These are phyloP conservation scores for Saccostrea echinata DNA, from an alignment of 1,140 invertebrate genomes.

Conservation along the genomic window DNA sequence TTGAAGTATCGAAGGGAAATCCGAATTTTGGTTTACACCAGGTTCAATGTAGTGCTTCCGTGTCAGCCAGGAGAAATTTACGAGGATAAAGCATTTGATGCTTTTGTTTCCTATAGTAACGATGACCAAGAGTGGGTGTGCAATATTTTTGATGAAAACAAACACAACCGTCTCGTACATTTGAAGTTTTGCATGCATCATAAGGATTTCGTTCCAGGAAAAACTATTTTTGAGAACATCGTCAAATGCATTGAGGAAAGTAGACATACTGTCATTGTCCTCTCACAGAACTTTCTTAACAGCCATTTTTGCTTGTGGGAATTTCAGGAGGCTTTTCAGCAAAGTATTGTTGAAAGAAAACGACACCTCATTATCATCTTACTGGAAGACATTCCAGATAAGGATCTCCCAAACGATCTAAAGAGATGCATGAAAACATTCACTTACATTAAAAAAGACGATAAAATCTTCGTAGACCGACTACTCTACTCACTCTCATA, in stretches of 20 bases:
- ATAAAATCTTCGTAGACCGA: slow-evolving; percentile 69
- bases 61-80: slow-evolving; percentile 61
- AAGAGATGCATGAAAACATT: slow-evolving; percentile 95
- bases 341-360: slow-evolving; percentile 71
- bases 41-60: slow-evolving; percentile 69
- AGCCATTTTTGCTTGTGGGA: slow-evolving; percentile 85
- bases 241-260: slow-evolving; percentile 94
- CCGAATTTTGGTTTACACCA: slow-evolving; percentile 69
- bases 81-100: slow-evolving; percentile 67
- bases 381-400: slow-evolving; percentile 69
- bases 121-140: slow-evolving; percentile 63
- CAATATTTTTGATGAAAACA: slow-evolving; percentile 52
- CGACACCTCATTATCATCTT: slow-evolving; percentile 71
- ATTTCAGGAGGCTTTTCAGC: slow-evolving; percentile 82
- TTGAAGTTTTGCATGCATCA: slow-evolving; percentile 74
- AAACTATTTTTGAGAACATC: slow-evolving; percentile 90
- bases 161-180: slow-evolving; percentile 25
- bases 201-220: slow-evolving; percentile 72
- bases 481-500: slow-evolving; percentile 60
- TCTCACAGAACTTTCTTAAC: slow-evolving; percentile 94
- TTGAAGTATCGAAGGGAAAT: slow-evolving; percentile 68
- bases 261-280: slow-evolving; percentile 92
- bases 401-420: slow-evolving; percentile 93
- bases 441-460: slow-evolving; percentile 86
- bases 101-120: slow-evolving; percentile 66